Evolutionary conservation across 2,888 invertebrate genomes (phyloP), one percentile per base, ranked within the genome.

Genomic region (Ectropis crepuscularia): DNA sequence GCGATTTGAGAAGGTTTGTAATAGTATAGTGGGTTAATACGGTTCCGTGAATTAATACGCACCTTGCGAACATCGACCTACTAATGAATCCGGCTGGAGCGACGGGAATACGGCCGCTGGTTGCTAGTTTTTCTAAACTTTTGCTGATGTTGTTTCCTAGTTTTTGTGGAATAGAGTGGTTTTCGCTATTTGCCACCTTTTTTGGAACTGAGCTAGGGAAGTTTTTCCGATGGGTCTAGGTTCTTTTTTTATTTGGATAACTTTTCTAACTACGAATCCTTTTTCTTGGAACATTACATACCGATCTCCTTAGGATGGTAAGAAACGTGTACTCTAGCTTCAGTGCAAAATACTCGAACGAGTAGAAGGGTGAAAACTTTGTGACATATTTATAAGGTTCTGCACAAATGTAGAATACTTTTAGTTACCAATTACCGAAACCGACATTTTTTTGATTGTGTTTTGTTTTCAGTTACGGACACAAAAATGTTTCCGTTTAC

Each of bases 41-140:
- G 82, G 80, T 81, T 84, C 77, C 76, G 87, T 89, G 16, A 90
- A 90, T 90, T 89, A 90, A 88, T 88, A 86, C 84, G 80, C 85
- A 81, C 82, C 72, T 76, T 71, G 65, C 69, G 66, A 68, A 69
- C 61, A 65, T 69, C 67, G 70, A 72, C 65, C 69, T 65, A 64
- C 65, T 70, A 71, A 71, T 70, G 70, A 69, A 65, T 67, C 61
- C 65, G 59, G 53, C 65, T 58, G 43, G 63, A 67, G 69, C 65
- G 67, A 65, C 43, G 61, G 59, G 50, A 61, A 63, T 51, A 62
- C 60, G 62, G 61, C 51, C 51, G 39, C 37, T 28, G 48, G 41
- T 45, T 55, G 55, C 41, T 51, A 58, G 58, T 57, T 55, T 61
- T 57, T 61, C 39, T 36, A 51, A 61, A 55, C 47, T 53, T 51